Percentiles rank a stretch among this genome's conserved stretches.
These are phyloP conservation scores for Euthynnus affinis DNA, from an alignment of 2,797 vertebrate species.

Conservation along the genomic window DNA sequence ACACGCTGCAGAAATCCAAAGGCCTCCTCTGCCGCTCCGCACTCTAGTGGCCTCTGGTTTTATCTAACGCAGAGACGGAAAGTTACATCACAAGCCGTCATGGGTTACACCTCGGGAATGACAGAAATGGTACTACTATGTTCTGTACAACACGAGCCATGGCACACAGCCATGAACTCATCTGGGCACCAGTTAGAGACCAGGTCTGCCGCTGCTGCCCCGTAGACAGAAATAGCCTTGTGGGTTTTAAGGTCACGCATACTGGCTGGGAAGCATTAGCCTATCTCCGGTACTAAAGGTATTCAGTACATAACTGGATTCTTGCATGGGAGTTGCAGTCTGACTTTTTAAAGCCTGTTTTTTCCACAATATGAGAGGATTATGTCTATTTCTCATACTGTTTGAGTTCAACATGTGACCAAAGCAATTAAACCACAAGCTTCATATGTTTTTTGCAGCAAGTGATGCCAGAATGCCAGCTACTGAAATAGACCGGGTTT, in stretches of 20 bases:
- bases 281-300: background rate
- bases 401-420: background rate
- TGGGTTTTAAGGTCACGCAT: constrained; percentile 44
- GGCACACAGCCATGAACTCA: constrained; percentile 50
- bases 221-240: constrained; percentile 69
- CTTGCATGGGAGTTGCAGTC: background rate
- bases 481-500: background rate
- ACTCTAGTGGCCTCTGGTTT: constrained; percentile 48
- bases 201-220: constrained; percentile 30
- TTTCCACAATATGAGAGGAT: background rate
- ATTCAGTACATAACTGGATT: constrained; percentile 19
- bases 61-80: constrained; percentile 50
- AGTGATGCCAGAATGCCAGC: background rate
- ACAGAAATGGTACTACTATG: constrained; percentile 65
- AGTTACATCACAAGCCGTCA: constrained; percentile 73
- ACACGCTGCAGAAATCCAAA: constrained; percentile 19
- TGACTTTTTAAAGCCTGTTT: background rate
- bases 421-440: background rate
- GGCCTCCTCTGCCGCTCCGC: background rate
- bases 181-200: constrained; percentile 8
- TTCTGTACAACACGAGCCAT: constrained; percentile 68
- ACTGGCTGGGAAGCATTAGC: constrained; percentile 36
- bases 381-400: background rate
- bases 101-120: constrained; percentile 58
- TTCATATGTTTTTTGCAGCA: background rate